Conservation (phyloP, 2,113 vertebrate genomes). For the Ochotona princeps region DNA sequence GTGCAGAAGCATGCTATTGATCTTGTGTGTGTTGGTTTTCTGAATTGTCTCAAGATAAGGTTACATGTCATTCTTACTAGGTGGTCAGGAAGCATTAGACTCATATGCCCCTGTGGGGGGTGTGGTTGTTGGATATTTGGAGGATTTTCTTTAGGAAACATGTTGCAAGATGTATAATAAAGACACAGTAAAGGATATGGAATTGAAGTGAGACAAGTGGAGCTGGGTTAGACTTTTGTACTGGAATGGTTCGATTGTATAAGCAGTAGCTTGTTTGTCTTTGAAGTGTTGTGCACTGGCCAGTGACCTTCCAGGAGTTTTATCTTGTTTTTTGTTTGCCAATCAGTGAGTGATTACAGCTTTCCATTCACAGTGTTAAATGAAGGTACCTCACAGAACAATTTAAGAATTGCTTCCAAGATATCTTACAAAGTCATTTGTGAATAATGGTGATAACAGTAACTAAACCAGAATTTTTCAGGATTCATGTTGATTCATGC, state of each 20-base stretch:
- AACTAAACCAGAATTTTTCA: constrained; percentile 56
- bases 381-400: constrained; percentile 22
- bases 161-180: not conserved
- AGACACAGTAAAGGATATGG: not conserved
- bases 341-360: not conserved
- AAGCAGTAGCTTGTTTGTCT: constrained; percentile 29
- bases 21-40: too few species aligned
- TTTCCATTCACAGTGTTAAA: not conserved
- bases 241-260: not conserved
- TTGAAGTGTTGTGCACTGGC: not conserved
- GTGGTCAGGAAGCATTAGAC: not conserved
- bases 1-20: too few species aligned
- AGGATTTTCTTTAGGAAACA: constrained; percentile 9
- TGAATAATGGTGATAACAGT: constrained; percentile 21
- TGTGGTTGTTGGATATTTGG: not conserved
- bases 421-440: constrained; percentile 30
- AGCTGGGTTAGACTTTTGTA: not conserved
- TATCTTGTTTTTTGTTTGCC: not conserved
- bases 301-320: not conserved
- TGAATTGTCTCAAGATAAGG: too few species aligned
- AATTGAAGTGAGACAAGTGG: not conserved
- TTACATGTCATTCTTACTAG: not conserved
- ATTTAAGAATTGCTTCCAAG: not conserved
- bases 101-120: not conserved
- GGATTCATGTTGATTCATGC: constrained; percentile 27